Percentiles rank a stretch among this genome's conserved stretches.
Conservation (phyloP, 2,113 vertebrate genomes). For the Piliocolobus tephrosceles region DNA sequence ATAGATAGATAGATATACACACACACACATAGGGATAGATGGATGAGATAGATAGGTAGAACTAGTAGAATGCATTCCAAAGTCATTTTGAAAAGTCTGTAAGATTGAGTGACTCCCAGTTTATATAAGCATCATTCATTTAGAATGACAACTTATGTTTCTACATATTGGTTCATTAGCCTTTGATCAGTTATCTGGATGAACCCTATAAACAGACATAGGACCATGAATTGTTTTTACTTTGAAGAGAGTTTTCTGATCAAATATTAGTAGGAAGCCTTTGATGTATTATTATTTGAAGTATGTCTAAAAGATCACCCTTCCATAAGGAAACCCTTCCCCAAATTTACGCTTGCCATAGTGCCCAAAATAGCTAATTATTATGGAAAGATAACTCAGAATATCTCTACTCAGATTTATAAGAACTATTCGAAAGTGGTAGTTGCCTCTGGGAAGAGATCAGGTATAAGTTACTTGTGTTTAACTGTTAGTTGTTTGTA, state of each 20-base stretch:
- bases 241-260: conserved; percentile 40
- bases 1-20: neutral
- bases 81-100: neutral
- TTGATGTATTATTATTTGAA: neutral
- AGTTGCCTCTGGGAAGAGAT: neutral
- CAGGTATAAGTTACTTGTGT: conserved; percentile 16
- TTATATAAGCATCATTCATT: neutral
- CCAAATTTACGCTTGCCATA: neutral
- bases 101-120: neutral
- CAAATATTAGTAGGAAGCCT: neutral
- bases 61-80: neutral
- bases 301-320: neutral
- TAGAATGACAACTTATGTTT: conserved; percentile 25
- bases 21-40: neutral
- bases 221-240: conserved; percentile 24
- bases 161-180: conserved; percentile 18
- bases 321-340: neutral
- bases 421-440: neutral
- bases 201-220: neutral
- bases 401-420: neutral
- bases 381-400: neutral
- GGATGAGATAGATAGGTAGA: neutral
- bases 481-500: neutral
- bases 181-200: conserved; percentile 3
- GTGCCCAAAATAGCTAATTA: neutral